Evolutionary conservation across 2,888 invertebrate genomes (phyloP), one percentile per base, ranked within the genome.

Genomic region (Drosophila neonasuta): DNA sequence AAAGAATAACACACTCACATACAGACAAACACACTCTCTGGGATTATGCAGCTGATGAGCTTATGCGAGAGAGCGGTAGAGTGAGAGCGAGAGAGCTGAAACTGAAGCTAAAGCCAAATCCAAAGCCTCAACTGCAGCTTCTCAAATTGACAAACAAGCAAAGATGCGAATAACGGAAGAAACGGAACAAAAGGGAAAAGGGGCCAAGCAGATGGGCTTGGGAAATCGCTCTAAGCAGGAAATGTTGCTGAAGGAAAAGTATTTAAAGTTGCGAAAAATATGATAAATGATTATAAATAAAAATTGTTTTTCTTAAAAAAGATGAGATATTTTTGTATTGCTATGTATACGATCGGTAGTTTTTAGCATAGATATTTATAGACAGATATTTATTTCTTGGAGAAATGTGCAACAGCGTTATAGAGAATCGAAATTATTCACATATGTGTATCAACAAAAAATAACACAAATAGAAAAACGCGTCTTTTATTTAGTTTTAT

Each of bases 1-100:
- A 41, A 41, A 41, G 15, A 41, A 41, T 41, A 41, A 41, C 39
- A 48, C 54, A 58, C 46, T 9, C 46, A 36, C n/a, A 59, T n/a
- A 39, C 11, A 24, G 41, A 36, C 44, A 51, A 50, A 34, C 48
- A 30, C 34, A 34, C 41, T 32, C 32, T 17, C 32, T 20, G 32
- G 68, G 74, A 68, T 71, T 72, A 73, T 72, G 74, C 74, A 62
- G 74, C 63, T 73, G 71, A 68, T 73, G 71, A 72, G 68, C 68
- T 68, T 65, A 61, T 34, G 41, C 29, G 55, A 30, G 45, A 44
- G 48, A 13, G 34, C n/a, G 45, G 3, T 3, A 45, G 42, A 20
- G 56, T 29, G 29, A 32, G 11, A 45, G 42, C 9, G 15, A 68
- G 42, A 71, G 42, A 15, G 36, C 4, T 2, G 48, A 67, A 54